These are phyloP conservation scores for Drosophila peninsularis DNA, from an alignment of 2,888 invertebrate genomes.

Conservation along the genomic window DNA sequence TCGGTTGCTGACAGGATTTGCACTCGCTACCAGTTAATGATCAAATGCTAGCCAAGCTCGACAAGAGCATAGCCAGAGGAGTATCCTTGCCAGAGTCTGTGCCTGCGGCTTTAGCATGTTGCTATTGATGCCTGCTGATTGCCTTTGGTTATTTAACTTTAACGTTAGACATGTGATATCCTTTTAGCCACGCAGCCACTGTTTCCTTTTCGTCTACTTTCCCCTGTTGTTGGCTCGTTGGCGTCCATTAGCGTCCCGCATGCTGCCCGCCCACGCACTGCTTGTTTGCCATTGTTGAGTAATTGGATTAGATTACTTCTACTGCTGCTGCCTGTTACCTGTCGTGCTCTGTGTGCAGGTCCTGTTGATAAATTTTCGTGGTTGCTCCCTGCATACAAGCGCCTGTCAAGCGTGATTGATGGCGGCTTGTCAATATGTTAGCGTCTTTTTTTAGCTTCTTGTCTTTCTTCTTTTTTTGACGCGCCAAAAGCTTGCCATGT, in stretches of 20 bases:
- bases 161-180: conserved; percentile 69
- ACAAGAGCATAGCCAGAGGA: background rate
- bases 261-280: conserved; percentile 25
- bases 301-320: conserved; percentile 81
- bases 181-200: background rate
- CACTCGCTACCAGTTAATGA: conserved; percentile 65
- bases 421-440: conserved; percentile 71
- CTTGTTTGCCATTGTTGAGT: conserved; percentile 80
- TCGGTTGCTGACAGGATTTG: conserved; percentile 57
- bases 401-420: conserved; percentile 75
- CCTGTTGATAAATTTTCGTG: conserved; percentile 58
- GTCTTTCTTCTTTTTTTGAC: conserved; percentile 19
- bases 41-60: conserved; percentile 40
- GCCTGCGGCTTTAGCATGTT: conserved; percentile 32
- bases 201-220: conserved; percentile 3
- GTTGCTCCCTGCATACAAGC: conserved; percentile 21
- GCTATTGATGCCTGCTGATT: conserved; percentile 65
- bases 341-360: conserved; percentile 20
- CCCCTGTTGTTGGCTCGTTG: conserved; percentile 25
- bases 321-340: conserved; percentile 32
- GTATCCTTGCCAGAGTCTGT: background rate
- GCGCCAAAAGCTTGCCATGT: conserved; percentile 13
- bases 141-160: conserved; percentile 77
- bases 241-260: conserved; percentile 63
- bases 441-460: conserved; percentile 30